Base-by-base conservation (phyloP, 2,113 vertebrate species). In the Pyxicephalus adspersus region DNA sequence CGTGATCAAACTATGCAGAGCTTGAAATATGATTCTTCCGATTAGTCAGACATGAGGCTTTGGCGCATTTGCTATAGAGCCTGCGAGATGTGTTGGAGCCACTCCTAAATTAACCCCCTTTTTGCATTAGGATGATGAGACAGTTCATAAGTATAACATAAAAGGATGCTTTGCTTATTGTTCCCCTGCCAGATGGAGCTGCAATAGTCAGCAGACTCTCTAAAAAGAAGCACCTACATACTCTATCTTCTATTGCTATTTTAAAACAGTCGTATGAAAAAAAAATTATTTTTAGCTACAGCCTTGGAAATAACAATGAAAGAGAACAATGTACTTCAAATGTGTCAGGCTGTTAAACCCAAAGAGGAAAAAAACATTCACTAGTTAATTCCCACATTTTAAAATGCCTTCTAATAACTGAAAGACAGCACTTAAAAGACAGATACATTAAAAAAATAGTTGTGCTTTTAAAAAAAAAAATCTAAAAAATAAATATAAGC, bases 21-120 rank as follows among this genome's bases (percentile, higher is more conserved):
- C 68, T 64, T 73, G 79, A 73, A 73, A 73, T 81, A 64, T 64
- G 79, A 74, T 81, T 81, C 68, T 45, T 51, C 50, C 25, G 78
- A 74, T 73, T 81, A 72, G 67, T 73, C 78, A 72, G 67, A 81
- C 55, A 73, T 26, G 11, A 80, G 65, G 55, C 45, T 5, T 45
- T 51, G 22, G 60, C 23, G 28, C 57, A 18, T 19, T 50, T 28
- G 78, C 29, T 64, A 58, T 78, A 23, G 45, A 78, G 76, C 50
- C 11, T 20, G 26, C 28, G 31, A 68, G 77, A 58, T 51, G 29
- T 45, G 68, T 20, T 55, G 61, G 60, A 81, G 70, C 60, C 29
- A 52, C 79, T 64, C 60, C 61, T 64, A 20, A n/a, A 55, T 81
- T 74, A 81, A 81, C 79, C 68, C n/a, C 58, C 26, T 73, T 65